A percentile compares a stretch with the other conserved stretches of the same genome.
These are phyloP conservation scores for Glaucomys volans DNA, from an alignment of 2,113 vertebrate genomes.

Conservation along the genomic window DNA sequence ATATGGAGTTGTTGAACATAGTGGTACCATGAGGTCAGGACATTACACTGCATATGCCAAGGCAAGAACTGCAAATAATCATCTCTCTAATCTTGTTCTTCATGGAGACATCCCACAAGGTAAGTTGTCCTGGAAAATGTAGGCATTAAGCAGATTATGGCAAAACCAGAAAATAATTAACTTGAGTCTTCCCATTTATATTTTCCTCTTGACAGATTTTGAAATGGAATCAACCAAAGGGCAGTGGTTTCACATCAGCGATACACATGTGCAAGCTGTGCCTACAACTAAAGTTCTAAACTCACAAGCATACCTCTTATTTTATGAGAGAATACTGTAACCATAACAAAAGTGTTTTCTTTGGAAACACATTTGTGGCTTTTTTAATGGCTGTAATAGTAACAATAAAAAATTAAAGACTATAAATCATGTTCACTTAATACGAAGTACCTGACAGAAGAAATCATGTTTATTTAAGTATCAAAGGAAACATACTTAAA, in stretches of 20 bases:
- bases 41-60: constrained; percentile 98
- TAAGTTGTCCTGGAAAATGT: constrained; percentile 70
- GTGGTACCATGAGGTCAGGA: constrained; percentile 97
- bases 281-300: constrained; percentile 91
- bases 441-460: constrained; percentile 55
- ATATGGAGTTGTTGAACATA: constrained; percentile 97
- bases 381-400: constrained; percentile 65
- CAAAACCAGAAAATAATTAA: not conserved
- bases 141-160: not conserved
- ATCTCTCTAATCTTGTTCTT: constrained; percentile 85
- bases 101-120: constrained; percentile 86
- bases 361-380: constrained; percentile 35
- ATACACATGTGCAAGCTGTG: constrained; percentile 93
- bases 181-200: not conserved
- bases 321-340: constrained; percentile 94
- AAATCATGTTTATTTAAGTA: constrained; percentile 59
- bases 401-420: constrained; percentile 67
- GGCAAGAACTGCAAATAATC: constrained; percentile 85
- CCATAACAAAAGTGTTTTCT: not conserved
- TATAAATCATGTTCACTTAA: constrained; percentile 69
- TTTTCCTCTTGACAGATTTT: constrained; percentile 80
- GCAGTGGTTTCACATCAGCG: constrained; percentile 97
- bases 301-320: constrained; percentile 98
- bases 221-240: constrained; percentile 87
- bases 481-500: not conserved